Base-by-base conservation (phyloP, 2,888 invertebrate genomes). In the Lasius platythorax region DNA sequence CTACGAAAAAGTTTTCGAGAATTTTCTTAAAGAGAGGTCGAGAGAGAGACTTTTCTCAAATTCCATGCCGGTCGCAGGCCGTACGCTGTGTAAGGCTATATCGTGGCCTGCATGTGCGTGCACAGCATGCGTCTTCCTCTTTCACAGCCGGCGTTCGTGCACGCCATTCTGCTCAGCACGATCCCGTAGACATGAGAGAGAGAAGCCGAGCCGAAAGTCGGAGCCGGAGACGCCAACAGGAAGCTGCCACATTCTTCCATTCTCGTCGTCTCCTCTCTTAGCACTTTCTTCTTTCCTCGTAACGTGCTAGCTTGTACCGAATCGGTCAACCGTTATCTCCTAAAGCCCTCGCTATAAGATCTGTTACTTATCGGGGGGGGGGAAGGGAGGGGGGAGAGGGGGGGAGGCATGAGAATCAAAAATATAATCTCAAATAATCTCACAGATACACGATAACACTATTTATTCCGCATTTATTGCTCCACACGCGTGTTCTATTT, bases 221-320 rank as follows among this genome's bases (percentile, higher is more conserved):
- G 72, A 66, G 81, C 63, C 82, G 86, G 53, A 81, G 61, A 74
- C 82, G 56, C 85, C 91, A 88, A 92, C 92, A 91, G 92, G 92
- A 92, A 92, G 90, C 91, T 91, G 90, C 90, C 90, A 88, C 92
- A 92, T 92, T 92, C 92, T 83, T 85, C 64, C 70, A 83, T 78
- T 78, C 83, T 23, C 43, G 46, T 30, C 15, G 46, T 64, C 66
- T 73, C 50, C 40, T 30, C 23, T 33, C 37, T 23, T 46, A 66
- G 56, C 61, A 40, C 28, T 61, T 70, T 83, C 83, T 73, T 84
- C 50, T 91, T 91, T 79, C 75, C 75, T 87, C 63, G 72, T 78
- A 86, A 78, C 70, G 23, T 46, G 18, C 46, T 50, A 40, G 30
- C 70, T 56, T 56, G 78, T 30, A 56, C 30, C 67, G 70, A 37